These are phyloP conservation scores for Drosophila stalkeri DNA, from an alignment of 2,888 invertebrate species.

Conservation along the genomic window DNA sequence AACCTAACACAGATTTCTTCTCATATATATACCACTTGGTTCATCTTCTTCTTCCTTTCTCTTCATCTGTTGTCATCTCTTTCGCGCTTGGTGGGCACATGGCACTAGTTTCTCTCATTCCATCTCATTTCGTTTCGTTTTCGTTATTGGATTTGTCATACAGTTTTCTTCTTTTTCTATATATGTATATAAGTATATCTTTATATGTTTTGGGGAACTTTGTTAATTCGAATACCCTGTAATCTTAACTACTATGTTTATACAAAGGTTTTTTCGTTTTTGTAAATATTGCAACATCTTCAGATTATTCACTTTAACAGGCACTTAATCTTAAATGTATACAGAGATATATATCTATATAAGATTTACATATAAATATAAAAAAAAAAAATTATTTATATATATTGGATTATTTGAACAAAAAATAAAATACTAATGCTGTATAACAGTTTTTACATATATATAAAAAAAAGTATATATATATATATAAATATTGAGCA, in stretches of 20 bases:
- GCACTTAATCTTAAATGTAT: slow-evolving; percentile 68
- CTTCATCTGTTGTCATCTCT: slow-evolving; percentile 20
- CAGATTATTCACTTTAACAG: slow-evolving; percentile 42
- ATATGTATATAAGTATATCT: background rate
- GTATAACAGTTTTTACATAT: slow-evolving; percentile 55
- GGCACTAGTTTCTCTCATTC: slow-evolving; percentile 64
- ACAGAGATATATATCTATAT: slow-evolving; percentile 22
- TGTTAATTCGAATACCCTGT: slow-evolving; percentile 52
- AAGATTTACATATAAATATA: slow-evolving; percentile 1
- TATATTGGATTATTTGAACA: slow-evolving; percentile 14
- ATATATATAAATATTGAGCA: slow-evolving; percentile 52
- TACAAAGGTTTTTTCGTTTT: slow-evolving; percentile 35
- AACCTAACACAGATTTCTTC: slow-evolving; percentile 33
- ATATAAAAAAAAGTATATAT: background rate
- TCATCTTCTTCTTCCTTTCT: background rate
- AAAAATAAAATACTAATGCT: slow-evolving; percentile 17
- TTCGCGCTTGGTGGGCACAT: slow-evolving; percentile 60
- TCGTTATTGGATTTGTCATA: slow-evolving; percentile 21
- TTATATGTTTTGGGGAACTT: slow-evolving; percentile 19
- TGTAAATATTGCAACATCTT: slow-evolving; percentile 76
- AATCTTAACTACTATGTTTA: slow-evolving; percentile 39
- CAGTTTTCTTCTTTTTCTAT: slow-evolving; percentile 9
- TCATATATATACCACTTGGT: slow-evolving; percentile 1
- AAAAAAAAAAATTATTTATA: slow-evolving; percentile 23
- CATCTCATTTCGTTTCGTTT: slow-evolving; percentile 27